Base-by-base conservation (phyloP, 2,797 vertebrate species). In the Zenarchopterus dispar region DNA sequence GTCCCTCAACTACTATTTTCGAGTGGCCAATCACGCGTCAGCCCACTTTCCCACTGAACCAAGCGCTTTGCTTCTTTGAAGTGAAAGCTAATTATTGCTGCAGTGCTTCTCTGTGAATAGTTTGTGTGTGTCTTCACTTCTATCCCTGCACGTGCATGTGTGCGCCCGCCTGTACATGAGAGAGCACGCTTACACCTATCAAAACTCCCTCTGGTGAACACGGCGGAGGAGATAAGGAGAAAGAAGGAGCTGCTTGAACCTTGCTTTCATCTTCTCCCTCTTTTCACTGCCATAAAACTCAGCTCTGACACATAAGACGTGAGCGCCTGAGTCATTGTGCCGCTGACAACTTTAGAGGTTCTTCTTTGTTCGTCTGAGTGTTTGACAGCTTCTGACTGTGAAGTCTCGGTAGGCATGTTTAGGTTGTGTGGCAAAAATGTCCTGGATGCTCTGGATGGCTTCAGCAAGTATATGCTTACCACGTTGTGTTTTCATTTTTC, bases 1-100 rank as follows among this genome's bases (percentile, higher is more conserved):
- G 57, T 55, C 71, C 60, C 33, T 62, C 69, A 82, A 74, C 75
- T 75, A 58, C 46, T 51, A 47, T 65, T 57, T 10, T 28, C 16
- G 50, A 70, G 69, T 22, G 65, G 57, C 76, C 86, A 81, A 76
- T 77, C 63, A 71, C 2, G 16, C 41, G 9, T 52, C 47, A 28
- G 60, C 59, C 39, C 42, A 1, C 5, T 48, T 71, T 74, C 77
- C 79, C 64, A 62, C 70, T 6, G 76, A 86, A 84, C 78, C 73
- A 66, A 73, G 70, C 15, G 58, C 59, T 15, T n/a, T 16, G 22
- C 9, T 41, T 80, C 82, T 91, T 91, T 91, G 86, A 89, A 86
- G 90, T 89, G 67, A 83, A 89, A 85, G 85, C 67, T 75, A 85
- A 89, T 90, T 89, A 89, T 75, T 82, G 63, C 80, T 56, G 71